A percentile compares a stretch with the other conserved stretches of the same genome.
These are phyloP conservation scores for Sebastiscus tertius DNA, from an alignment of 2,797 vertebrate species.

Conservation along the genomic window DNA sequence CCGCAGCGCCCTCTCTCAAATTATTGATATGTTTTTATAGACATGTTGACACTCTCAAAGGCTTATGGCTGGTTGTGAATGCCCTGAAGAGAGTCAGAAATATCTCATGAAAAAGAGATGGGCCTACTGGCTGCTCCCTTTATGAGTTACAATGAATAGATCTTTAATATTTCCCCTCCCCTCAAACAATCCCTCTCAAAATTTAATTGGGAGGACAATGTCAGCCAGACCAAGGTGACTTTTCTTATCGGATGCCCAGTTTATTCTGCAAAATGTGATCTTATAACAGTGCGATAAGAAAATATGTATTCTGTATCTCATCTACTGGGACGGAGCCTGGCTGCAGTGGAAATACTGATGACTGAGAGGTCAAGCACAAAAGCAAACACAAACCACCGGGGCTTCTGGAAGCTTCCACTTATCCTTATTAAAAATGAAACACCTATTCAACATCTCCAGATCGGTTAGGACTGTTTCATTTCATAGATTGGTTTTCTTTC, in stretches of 20 bases:
- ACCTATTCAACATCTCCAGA: background rate
- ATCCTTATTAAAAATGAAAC: background rate
- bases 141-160: background rate
- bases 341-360: background rate
- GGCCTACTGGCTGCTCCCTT: background rate
- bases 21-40: background rate
- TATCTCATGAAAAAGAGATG: background rate
- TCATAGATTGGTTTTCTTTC: background rate
- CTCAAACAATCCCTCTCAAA: background rate
- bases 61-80: background rate
- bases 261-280: background rate
- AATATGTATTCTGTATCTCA: background rate
- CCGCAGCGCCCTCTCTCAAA: background rate
- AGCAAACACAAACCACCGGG: background rate
- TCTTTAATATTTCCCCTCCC: background rate
- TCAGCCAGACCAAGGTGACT: background rate
- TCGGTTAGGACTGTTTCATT: background rate
- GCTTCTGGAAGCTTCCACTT: background rate
- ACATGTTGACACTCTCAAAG: background rate
- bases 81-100: background rate
- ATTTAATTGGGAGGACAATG: background rate
- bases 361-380: conserved; percentile 24
- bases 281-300: background rate
- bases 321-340: background rate
- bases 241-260: background rate